Percentiles rank a stretch among this genome's conserved stretches.
Evolutionary conservation across 2,113 vertebrate genomes (phyloP).

Genomic region (Psammodynastes pulverulentus): DNA sequence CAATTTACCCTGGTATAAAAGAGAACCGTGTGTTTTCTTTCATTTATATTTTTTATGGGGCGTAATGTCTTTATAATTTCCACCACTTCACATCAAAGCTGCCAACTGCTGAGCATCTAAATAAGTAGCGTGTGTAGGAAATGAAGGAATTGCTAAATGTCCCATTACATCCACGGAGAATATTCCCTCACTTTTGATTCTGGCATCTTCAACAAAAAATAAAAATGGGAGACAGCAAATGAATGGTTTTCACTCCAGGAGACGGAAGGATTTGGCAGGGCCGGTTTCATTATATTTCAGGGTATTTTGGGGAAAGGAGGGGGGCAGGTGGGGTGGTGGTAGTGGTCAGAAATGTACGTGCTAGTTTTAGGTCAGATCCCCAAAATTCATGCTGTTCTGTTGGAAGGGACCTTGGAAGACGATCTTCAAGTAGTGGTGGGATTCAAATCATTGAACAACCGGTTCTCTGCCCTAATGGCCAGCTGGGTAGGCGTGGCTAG

Average conservation of each 20-base stretch:
- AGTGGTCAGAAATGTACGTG: conserved; percentile 15
- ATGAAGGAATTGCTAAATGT: conserved; percentile 81
- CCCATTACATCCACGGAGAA: conserved; percentile 77
- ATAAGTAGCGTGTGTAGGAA: conserved; percentile 80
- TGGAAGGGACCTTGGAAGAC: background rate
- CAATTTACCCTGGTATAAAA: conserved; percentile 75
- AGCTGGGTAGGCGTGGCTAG: no score
- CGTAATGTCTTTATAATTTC: conserved; percentile 82
- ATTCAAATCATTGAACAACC: no score
- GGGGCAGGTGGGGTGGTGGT: background rate
- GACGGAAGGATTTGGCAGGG: conserved; percentile 65
- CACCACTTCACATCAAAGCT: conserved; percentile 74
- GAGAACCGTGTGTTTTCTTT: conserved; percentile 70
- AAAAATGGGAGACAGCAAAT: conserved; percentile 73
- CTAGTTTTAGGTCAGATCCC: conserved; percentile 32
- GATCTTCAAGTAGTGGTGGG: no score
- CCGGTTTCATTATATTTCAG: conserved; percentile 65
- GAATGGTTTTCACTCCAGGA: conserved; percentile 74
- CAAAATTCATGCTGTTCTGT: conserved; percentile 30
- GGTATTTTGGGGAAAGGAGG: conserved; percentile 44
- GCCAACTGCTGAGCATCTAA: conserved; percentile 78
- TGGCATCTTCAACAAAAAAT: conserved; percentile 75
- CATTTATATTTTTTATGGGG: conserved; percentile 79
- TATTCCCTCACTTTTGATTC: conserved; percentile 69
- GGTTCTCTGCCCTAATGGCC: no score